Evolutionary conservation across 2,888 invertebrate genomes (phyloP).

Genomic region (Chesias legatella): DNA sequence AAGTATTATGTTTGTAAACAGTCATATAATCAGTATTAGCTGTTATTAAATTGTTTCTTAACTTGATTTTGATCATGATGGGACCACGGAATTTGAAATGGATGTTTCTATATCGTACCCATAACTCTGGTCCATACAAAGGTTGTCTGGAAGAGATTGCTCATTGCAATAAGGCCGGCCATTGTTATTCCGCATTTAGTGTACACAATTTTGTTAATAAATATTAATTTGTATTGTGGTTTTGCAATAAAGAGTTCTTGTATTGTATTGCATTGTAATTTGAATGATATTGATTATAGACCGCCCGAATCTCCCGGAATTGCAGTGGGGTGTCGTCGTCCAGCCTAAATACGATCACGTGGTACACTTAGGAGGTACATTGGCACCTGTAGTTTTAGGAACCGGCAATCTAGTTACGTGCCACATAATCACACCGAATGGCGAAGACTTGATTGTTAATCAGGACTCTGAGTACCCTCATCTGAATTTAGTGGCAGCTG

Average conservation of each 20-base stretch:
- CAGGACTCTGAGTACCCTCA: constrained; percentile 34
- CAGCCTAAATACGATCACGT: constrained; percentile 29
- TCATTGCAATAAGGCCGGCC: too few relatives aligned
- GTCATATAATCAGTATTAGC: constrained; percentile 1
- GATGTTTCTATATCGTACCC: too few relatives aligned
- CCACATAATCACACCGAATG: constrained; percentile 45
- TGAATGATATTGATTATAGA: constrained; percentile 27
- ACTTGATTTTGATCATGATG: too few relatives aligned
- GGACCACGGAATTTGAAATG: too few relatives aligned
- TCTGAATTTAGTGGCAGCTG: constrained; percentile 28
- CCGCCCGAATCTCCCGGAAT: constrained; percentile 19
- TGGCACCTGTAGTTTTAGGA: constrained; percentile 34
- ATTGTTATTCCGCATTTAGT: too few relatives aligned
- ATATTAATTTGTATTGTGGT: too few relatives aligned
- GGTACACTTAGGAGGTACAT: constrained; percentile 37
- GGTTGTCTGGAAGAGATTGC: too few relatives aligned
- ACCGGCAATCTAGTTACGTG: constrained; percentile 30
- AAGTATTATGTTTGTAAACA: background rate
- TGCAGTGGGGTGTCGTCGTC: constrained; percentile 18
- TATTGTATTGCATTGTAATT: too few relatives aligned
- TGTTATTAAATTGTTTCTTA: background rate
- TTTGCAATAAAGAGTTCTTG: too few relatives aligned
- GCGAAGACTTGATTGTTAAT: constrained; percentile 36
- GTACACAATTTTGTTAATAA: too few relatives aligned
- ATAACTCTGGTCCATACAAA: too few relatives aligned